phyloP scores from a whole-genome alignment of 1,140 invertebrate genomes.

The Tetraneura akinire region DNA sequence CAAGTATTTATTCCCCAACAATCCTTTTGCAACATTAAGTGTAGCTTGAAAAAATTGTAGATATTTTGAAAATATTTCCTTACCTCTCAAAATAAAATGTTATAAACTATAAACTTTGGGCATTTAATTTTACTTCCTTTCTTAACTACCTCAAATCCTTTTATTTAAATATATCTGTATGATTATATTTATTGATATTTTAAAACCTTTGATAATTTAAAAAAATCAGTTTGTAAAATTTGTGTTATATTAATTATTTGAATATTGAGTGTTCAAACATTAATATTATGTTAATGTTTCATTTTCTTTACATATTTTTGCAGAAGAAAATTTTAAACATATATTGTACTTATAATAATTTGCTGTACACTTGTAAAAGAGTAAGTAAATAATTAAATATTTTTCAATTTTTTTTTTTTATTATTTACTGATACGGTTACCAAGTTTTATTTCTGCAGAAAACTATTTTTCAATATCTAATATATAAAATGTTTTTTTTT shows the following conservation, averaged over 20 bases:
- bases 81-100: background rate
- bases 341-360: conserved; percentile 32
- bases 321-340: background rate
- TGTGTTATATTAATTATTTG: conserved; percentile 3
- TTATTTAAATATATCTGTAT: conserved; percentile 15
- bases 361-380: conserved; percentile 26
- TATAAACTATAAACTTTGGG: background rate
- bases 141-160: conserved; percentile 28
- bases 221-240: background rate
- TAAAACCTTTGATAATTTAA: conserved; percentile 3
- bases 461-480: conserved; percentile 42
- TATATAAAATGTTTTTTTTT: conserved; percentile 43
- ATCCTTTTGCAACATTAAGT: background rate
- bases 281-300: conserved; percentile 6
- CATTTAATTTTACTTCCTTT: conserved; percentile 12
- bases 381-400: conserved; percentile 17
- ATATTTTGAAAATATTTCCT: conserved; percentile 1
- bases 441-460: conserved; percentile 39
- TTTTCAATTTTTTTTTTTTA: conserved; percentile 29
- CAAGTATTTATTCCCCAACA: conserved; percentile 19
- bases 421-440: conserved; percentile 26
- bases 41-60: background rate
- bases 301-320: background rate
- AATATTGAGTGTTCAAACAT: conserved; percentile 32
- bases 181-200: conserved; percentile 11